These are phyloP conservation scores for Synanthedon myopaeformis DNA, from an alignment of 2,888 invertebrate genomes.

Conservation along the genomic window DNA sequence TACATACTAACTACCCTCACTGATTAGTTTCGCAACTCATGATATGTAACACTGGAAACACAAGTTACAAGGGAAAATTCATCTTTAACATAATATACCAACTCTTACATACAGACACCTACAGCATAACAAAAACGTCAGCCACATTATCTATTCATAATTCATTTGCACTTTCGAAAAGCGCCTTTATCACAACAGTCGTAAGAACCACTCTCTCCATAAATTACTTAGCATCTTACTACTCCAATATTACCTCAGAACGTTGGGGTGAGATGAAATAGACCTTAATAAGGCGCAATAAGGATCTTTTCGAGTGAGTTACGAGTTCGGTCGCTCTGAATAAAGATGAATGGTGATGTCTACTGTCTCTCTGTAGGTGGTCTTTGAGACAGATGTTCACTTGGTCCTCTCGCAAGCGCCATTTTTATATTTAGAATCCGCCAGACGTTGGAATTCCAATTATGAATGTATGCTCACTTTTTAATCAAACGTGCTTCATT, in stretches of 20 bases:
- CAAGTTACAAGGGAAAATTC: not conserved
- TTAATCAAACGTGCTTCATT: not conserved
- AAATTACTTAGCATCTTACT: constrained; percentile 37
- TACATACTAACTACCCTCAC: too few species aligned
- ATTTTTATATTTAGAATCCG: constrained; percentile 47
- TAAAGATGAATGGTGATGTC: constrained; percentile 59
- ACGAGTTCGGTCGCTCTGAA: constrained; percentile 20
- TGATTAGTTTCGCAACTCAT: too few species aligned
- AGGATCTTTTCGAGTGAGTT: not conserved
- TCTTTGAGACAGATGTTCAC: constrained; percentile 59
- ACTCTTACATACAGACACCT: not conserved
- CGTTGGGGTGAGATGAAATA: constrained; percentile 5
- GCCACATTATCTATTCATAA: constrained; percentile 32
- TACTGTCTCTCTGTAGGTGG: constrained; percentile 51
- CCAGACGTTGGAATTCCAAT: not conserved
- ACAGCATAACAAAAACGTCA: constrained; percentile 29
- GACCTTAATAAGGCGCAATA: constrained; percentile 7
- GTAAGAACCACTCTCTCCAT: constrained; percentile 22
- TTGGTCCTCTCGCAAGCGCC: constrained; percentile 32
- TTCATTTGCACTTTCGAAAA: constrained; percentile 30
- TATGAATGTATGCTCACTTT: not conserved
- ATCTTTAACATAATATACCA: not conserved
- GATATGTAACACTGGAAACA: not conserved
- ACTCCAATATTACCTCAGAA: constrained; percentile 10
- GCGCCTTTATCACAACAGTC: constrained; percentile 26